These are phyloP conservation scores for Atethmia centrago DNA, from an alignment of 2,888 invertebrate species.

Conservation along the genomic window DNA sequence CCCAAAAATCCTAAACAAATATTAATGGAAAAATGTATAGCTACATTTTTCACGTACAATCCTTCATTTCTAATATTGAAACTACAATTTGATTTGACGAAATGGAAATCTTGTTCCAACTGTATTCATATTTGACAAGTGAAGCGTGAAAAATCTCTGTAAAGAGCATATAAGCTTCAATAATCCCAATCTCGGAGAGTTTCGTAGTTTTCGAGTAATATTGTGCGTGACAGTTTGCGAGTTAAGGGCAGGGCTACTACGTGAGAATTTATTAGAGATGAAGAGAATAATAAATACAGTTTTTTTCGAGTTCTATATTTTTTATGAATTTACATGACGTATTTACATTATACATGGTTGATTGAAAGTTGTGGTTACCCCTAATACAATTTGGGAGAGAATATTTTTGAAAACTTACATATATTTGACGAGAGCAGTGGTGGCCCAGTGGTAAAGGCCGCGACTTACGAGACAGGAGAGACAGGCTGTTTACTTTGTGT, in stretches of 20 bases:
- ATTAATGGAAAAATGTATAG: background rate
- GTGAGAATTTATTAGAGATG: background rate
- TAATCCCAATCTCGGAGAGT: constrained; percentile 75
- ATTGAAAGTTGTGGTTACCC: background rate
- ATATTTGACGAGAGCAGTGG: too few relatives aligned
- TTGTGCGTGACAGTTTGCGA: constrained; percentile 64
- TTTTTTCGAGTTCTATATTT: background rate
- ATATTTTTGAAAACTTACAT: background rate
- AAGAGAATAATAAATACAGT: background rate
- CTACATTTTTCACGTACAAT: background rate
- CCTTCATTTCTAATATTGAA: constrained; percentile 19
- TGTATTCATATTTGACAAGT: constrained; percentile 80
- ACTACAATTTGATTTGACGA: constrained; percentile 74
- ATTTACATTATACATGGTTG: background rate
- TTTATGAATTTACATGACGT: background rate
- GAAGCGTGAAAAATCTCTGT: constrained; percentile 75
- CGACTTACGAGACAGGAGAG: too few relatives aligned
- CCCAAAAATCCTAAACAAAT: background rate
- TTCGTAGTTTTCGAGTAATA: constrained; percentile 67
- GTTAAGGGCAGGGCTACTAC: constrained; percentile 11
- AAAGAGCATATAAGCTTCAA: constrained; percentile 78
- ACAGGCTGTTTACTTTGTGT: too few relatives aligned
- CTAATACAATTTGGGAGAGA: background rate
- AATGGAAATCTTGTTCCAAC: constrained; percentile 80
- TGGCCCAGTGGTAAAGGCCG: too few relatives aligned